Percentiles rank a stretch among this genome's conserved stretches.
phyloP scores from a whole-genome alignment of 2,797 vertebrate species.

The Amblyopsis hoosieri region DNA sequence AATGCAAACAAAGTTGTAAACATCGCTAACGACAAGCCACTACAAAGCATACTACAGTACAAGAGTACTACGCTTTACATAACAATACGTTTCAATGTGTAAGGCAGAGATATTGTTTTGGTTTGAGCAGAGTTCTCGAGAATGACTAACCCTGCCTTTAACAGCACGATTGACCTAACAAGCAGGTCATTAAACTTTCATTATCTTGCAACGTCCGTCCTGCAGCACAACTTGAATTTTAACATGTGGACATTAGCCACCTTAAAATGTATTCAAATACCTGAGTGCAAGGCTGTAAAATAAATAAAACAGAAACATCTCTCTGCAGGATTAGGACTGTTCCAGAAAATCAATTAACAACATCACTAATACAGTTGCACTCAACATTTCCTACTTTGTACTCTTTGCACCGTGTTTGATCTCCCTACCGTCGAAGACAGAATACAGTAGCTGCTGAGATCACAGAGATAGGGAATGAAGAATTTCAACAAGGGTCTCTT shows the following conservation, averaged over 20 bases:
- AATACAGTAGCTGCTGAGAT: constrained; percentile 51
- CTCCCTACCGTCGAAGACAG: constrained; percentile 43
- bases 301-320: constrained; percentile 52
- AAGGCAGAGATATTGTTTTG: too few relatives aligned
- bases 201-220: constrained; percentile 13
- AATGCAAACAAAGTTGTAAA: too few relatives aligned
- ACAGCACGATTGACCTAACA: background rate
- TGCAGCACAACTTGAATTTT: constrained; percentile 23
- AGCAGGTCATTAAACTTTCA: background rate
- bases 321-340: constrained; percentile 52
- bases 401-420: constrained; percentile 57
- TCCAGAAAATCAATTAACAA: constrained; percentile 73
- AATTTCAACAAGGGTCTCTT: constrained; percentile 45
- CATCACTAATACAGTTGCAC: constrained; percentile 66
- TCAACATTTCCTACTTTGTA: constrained; percentile 56
- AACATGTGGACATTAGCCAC: constrained; percentile 5
- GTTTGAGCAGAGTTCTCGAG: too few relatives aligned
- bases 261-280: constrained; percentile 6
- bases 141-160: too few relatives aligned
- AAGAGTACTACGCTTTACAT: too few relatives aligned
- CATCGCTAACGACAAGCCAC: too few relatives aligned
- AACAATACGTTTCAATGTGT: too few relatives aligned
- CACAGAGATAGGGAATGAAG: constrained; percentile 52
- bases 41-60: too few relatives aligned
- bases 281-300: constrained; percentile 29